Evolutionary conservation across 2,113 vertebrate species (phyloP).

Genomic region (Thomomys bottae): DNA sequence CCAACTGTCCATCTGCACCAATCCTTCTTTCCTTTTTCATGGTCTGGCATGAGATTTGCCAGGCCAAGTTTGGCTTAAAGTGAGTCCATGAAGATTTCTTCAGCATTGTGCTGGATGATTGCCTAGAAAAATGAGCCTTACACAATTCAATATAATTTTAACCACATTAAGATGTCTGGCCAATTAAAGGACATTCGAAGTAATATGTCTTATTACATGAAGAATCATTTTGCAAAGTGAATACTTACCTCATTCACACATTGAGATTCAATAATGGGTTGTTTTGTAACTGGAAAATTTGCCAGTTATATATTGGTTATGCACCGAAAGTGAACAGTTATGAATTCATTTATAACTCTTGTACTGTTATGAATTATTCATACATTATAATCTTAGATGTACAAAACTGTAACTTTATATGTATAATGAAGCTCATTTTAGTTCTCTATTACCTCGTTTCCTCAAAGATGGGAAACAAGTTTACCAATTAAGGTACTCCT

Average conservation of each 20-base stretch:
- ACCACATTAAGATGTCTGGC: background rate
- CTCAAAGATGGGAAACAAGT: conserved; percentile 5
- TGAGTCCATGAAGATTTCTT: background rate
- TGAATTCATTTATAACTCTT: conserved; percentile 52
- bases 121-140: conserved; percentile 10
- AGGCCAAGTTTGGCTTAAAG: background rate
- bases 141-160: background rate
- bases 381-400: background rate
- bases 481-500: background rate
- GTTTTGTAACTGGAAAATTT: conserved; percentile 40
- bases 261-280: conserved; percentile 45
- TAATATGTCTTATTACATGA: background rate
- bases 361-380: conserved; percentile 24
- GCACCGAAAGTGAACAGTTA: conserved; percentile 46
- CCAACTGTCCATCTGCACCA: background rate
- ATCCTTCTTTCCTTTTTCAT: background rate
- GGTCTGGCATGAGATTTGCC: accelerated
- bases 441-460: background rate
- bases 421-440: background rate
- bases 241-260: background rate
- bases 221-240: conserved; percentile 37
- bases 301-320: conserved; percentile 25
- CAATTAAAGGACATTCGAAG: conserved; percentile 17
- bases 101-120: background rate
- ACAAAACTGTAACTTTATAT: background rate